These are phyloP conservation scores for Lamproptera curius DNA, from an alignment of 2,888 invertebrate genomes.

Conservation along the genomic window DNA sequence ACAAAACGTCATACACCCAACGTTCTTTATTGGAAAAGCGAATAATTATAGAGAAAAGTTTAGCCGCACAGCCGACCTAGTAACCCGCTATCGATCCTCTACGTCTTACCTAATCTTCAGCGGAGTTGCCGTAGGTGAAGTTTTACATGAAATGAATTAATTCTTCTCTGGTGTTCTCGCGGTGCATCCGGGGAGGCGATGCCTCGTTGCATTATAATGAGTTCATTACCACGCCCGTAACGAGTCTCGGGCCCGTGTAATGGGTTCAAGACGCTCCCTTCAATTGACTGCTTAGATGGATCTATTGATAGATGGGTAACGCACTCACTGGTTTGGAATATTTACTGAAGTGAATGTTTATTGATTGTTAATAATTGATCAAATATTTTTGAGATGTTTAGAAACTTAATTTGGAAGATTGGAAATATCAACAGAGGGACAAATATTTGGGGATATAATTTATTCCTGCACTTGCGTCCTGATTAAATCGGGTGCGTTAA, in stretches of 20 bases:
- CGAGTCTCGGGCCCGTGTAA: constrained; percentile 59
- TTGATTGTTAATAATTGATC: too few species aligned
- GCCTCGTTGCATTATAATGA: constrained; percentile 77
- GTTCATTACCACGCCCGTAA: constrained; percentile 68
- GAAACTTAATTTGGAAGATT: too few species aligned
- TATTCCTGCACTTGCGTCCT: too few species aligned
- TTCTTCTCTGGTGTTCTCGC: constrained; percentile 65
- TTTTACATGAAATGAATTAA: constrained; percentile 78
- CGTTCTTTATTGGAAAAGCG: too few species aligned
- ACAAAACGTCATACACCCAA: too few species aligned
- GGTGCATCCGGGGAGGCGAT: constrained; percentile 61
- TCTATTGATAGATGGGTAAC: constrained; percentile 42
- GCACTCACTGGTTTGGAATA: too few species aligned
- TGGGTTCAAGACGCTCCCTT: constrained; percentile 71
- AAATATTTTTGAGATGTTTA: too few species aligned
- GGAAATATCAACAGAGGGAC: too few species aligned
- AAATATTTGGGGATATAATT: too few species aligned
- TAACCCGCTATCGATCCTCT: constrained; percentile 35
- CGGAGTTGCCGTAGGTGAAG: constrained; percentile 55
- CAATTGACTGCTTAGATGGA: constrained; percentile 69
- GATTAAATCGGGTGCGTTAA: too few species aligned
- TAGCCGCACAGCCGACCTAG: constrained; percentile 30
- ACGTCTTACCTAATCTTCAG: constrained; percentile 58
- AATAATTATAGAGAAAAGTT: too few species aligned
- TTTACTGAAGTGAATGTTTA: too few species aligned